Base-by-base conservation (phyloP, 1,140 invertebrate species). In the Zaprionus camerounensis region DNA sequence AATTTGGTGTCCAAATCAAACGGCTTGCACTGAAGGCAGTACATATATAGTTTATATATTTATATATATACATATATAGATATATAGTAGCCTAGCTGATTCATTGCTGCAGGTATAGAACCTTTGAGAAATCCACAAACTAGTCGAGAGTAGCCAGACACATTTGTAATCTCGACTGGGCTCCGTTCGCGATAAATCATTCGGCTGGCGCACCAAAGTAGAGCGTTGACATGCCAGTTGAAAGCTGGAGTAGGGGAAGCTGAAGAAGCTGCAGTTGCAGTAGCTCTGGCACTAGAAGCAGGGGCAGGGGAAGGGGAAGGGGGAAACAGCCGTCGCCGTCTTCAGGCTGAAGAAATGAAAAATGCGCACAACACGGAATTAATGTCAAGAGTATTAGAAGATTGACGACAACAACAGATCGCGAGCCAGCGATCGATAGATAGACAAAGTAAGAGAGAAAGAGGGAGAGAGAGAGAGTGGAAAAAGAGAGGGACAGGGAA, bases 341-440 rank as follows among this genome's bases (percentile, higher is more conserved):
- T 49, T 44, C 58, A 53, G 57, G 51, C 61, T 28, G 63, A 65
- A 61, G 46, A 63, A 64, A 68, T 66, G 78, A 81, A 81, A 82
- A 82, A 84, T 73, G 76, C 80, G 81, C 79, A 80, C 81, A 82
- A 80, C 81, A 83, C 79, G 79, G 81, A 83, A 83, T 83, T 83
- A 83, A 83, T 81, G 81, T 83, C 81, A 83, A 81, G 71, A 64
- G 76, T 59, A 81, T 81, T 81, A 81, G 79, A 81, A 78, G 79
- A 78, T 78, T 78, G 79, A 78, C 76, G 71, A 80, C 78, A 75
- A 78, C 71, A 68, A 74, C 75, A 69, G 62, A 72, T 67, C 62
- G 44, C 62, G 44, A 62, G 15, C 38, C 20, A 67, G 49, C 61
- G 22, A 77, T 49, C 63, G 51, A 67, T 67, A 28, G 44, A 70